Conservation (phyloP, 2,888 invertebrate genomes). For the Lordiphosa andalusiaca region DNA sequence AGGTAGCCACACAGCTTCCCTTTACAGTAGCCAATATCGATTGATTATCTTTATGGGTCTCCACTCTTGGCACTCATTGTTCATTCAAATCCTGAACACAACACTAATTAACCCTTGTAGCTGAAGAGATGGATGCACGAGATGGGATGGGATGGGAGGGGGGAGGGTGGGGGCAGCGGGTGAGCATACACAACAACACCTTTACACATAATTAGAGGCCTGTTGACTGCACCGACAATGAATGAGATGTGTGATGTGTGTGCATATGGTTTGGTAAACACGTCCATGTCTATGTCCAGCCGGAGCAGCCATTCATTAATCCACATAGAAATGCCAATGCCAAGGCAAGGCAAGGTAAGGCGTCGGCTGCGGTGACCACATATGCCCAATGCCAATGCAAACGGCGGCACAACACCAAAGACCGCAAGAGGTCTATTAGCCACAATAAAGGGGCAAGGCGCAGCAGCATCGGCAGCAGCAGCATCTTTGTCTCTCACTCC, state of each 20-base stretch:
- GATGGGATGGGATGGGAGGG: slow-evolving; percentile 10
- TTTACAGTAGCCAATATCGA: slow-evolving; percentile 22
- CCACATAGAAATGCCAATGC: slow-evolving; percentile 45
- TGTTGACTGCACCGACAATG: slow-evolving; percentile 63
- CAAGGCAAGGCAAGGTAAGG: slow-evolving; percentile 15
- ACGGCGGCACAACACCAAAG: slow-evolving; percentile 68
- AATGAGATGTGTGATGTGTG: slow-evolving; percentile 29
- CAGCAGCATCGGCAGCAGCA: slow-evolving; percentile 8
- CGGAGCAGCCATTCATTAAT: slow-evolving; percentile 63
- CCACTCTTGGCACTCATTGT: slow-evolving; percentile 14
- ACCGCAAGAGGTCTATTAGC: slow-evolving; percentile 66
- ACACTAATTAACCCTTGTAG: slow-evolving; percentile 53
- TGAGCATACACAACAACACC: slow-evolving; percentile 39
- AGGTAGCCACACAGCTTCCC: slow-evolving; percentile 5
- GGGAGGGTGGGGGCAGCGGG: slow-evolving; percentile 1
- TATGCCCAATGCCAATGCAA: slow-evolving; percentile 38
- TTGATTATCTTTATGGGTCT: slow-evolving; percentile 24
- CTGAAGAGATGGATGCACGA: slow-evolving; percentile 21
- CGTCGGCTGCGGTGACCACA: slow-evolving; percentile 20
- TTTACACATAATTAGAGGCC: slow-evolving; percentile 73
- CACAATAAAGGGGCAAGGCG: slow-evolving; percentile 64
- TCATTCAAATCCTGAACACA: slow-evolving; percentile 36
- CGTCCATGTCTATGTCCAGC: slow-evolving; percentile 6
- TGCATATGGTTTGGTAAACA: slow-evolving; percentile 23
- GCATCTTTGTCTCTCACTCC: slow-evolving; percentile 11